Conservation (phyloP, 2,888 invertebrate species). For the Epinotia ramella region DNA sequence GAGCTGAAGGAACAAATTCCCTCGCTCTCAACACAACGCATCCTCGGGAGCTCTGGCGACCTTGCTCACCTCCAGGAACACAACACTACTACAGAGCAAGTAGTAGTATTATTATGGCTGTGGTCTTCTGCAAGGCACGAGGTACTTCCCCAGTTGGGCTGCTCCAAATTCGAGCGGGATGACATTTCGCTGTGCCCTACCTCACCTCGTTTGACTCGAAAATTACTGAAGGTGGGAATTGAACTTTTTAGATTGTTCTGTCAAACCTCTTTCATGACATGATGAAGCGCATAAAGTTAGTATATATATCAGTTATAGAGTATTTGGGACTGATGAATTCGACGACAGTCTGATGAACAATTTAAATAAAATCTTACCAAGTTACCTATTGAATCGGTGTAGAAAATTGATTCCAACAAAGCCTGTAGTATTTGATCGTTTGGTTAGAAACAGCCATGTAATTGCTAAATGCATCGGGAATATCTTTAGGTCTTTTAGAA, state of each 20-base stretch:
- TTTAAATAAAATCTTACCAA: conserved; percentile 22
- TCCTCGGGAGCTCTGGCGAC: too few relatives aligned
- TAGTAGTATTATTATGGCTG: too few relatives aligned
- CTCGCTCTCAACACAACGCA: too few relatives aligned
- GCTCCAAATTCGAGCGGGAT: too few relatives aligned
- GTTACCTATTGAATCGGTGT: conserved; percentile 19
- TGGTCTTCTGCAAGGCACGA: too few relatives aligned
- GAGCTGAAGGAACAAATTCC: too few relatives aligned
- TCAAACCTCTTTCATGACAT: not conserved
- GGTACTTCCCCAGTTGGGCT: too few relatives aligned
- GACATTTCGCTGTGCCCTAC: too few relatives aligned
- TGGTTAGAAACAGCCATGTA: conserved; percentile 8
- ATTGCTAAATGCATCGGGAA: conserved; percentile 1
- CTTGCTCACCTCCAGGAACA: too few relatives aligned
- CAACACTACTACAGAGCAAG: too few relatives aligned
- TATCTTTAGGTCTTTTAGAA: not conserved
- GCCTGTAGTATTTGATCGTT: conserved; percentile 9
- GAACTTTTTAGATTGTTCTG: not conserved
- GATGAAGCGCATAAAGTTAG: too few relatives aligned
- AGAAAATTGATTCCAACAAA: conserved; percentile 19
- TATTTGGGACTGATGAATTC: not conserved
- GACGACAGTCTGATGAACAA: not conserved
- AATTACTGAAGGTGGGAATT: not conserved
- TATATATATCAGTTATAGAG: too few relatives aligned
- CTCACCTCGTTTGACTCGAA: not conserved